phyloP scores from a whole-genome alignment of 2,113 vertebrate genomes.

The Lethenteron reissneri region DNA sequence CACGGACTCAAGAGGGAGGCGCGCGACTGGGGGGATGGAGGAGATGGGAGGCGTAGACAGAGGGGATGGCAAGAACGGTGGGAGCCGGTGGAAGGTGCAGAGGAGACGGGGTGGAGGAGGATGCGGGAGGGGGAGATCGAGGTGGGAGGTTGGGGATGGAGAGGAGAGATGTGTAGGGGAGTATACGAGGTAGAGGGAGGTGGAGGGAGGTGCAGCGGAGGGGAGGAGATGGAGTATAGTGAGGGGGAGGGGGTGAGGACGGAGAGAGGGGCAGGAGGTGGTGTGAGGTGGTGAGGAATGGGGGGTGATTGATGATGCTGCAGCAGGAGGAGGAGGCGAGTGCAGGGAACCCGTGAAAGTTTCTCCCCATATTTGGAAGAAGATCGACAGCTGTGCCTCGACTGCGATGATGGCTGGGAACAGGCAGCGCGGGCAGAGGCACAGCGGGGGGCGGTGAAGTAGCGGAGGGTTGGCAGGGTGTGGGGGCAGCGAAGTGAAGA shows the following conservation, averaged over 20 bases:
- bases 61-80: too few species aligned
- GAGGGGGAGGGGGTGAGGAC: background rate
- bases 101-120: background rate
- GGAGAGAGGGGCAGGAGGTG: background rate
- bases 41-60: background rate
- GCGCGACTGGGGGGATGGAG: background rate
- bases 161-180: background rate
- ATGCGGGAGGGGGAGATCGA: background rate
- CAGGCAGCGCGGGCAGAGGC: background rate
- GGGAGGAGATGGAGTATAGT: background rate
- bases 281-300: background rate
- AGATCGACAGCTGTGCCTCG: background rate
- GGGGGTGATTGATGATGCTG: background rate
- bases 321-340: background rate
- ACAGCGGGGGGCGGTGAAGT: background rate
- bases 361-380: background rate
- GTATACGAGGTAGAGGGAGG: background rate
- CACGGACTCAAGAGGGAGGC: background rate
- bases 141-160: background rate
- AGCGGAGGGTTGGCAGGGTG: too few species aligned
- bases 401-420: background rate
- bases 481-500: too few species aligned
- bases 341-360: background rate
- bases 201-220: background rate
- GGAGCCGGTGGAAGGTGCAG: background rate